Base-by-base conservation (phyloP, 1,140 invertebrate genomes). In the Coboldia fuscipes region DNA sequence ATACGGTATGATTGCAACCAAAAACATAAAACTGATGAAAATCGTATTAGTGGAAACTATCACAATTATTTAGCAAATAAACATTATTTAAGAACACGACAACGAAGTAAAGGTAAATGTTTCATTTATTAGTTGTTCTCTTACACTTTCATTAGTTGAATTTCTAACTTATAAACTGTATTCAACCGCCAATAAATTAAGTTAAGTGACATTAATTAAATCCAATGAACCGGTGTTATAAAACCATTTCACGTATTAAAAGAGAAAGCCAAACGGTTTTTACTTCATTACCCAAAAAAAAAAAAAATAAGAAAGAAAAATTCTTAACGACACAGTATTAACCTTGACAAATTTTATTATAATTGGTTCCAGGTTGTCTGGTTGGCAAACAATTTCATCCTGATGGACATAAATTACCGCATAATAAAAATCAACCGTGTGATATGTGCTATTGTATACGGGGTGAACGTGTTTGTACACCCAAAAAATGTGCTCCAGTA, bases 381-480 rank as follows among this genome's bases (percentile, higher is more conserved):
- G 64, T 77, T 2, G 62, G 68, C 16, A 61, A 65, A 1, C 57
- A 57, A 15, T 57, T 63, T 41, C 70, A 79, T 41, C 49, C 59
- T 16, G 75, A 83, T 53, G 82, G 82, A 2, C 72, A 78, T 37
- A 71, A 73, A 53, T 69, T 85, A n/a, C 56, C 65, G 4, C 58
- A 66, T 17, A 60, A 70, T 15, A 50, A 54, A 36, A 65, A 65
- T 34, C 62, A 63, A 26, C 55, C 62, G 7, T 82, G 78, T 50
- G 70, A 76, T 45, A 76, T 76, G 39, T 86, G 83, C 54, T 85
- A 81, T 56, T 88, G 83, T 52, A 65, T 83, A 35, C 64, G 68
- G 36, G 76, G 75, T 2, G 56, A 65, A 0, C 60, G 81, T 14
- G 64, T 70, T 8, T 88, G 82, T 50, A 72, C 77, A 31, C 70